Conservation (phyloP, 2,113 vertebrate genomes). For the Limanda limanda region DNA sequence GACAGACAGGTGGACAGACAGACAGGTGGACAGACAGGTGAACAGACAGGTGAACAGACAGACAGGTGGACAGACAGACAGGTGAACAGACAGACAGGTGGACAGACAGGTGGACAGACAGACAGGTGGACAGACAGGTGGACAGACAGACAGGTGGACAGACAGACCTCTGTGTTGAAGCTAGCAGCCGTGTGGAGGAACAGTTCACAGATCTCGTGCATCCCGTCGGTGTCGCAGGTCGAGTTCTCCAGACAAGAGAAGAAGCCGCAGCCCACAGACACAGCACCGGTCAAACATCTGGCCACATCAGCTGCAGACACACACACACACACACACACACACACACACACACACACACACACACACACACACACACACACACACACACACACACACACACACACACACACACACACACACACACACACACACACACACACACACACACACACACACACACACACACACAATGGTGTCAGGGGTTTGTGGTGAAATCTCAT, state of each 20-base stretch:
- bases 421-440: too few relatives aligned
- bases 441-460: background rate
- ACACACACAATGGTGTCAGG: background rate
- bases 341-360: background rate
- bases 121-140: too few relatives aligned
- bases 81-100: too few relatives aligned
- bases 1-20: too few relatives aligned
- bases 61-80: too few relatives aligned
- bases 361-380: background rate
- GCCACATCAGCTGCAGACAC: constrained; percentile 87
- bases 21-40: too few relatives aligned
- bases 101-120: too few relatives aligned
- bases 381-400: background rate
- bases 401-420: background rate
- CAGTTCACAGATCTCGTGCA: constrained; percentile 95
- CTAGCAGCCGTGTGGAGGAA: constrained; percentile 93
- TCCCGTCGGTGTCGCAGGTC: constrained; percentile 95
- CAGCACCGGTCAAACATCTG: constrained; percentile 89
- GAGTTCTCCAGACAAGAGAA: constrained; percentile 98
- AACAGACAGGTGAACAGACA: too few relatives aligned
- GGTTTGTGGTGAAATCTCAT: too few relatives aligned
- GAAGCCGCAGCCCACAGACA: constrained; percentile 92
- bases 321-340: constrained; percentile 2
- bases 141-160: too few relatives aligned
- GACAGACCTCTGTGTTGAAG: constrained; percentile 95